Evolutionary conservation across 2,797 vertebrate genomes (phyloP), one percentile per base, ranked within the genome.

Genomic region (Austrolebias charrua): DNA sequence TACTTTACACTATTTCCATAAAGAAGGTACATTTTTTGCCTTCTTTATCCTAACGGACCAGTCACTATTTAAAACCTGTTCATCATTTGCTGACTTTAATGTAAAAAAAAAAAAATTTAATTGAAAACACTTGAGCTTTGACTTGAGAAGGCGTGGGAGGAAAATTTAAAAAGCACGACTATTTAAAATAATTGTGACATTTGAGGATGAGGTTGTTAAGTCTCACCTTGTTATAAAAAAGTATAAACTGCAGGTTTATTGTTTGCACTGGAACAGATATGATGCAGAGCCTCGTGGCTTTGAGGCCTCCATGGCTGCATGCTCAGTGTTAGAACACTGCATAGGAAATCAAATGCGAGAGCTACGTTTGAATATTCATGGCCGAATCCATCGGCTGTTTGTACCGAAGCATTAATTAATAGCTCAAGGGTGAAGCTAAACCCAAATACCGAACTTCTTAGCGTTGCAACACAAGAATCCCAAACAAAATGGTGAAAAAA

Each of bases 321-420:
- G 51, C 66, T 65, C 67, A 57, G 74, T 70, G 81, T 67, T 81
- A 75, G 73, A 80, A 86, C 82, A 56, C 87, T 84, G 85, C 82
- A 91, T 90, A 81, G 75, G 71, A 80, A 89, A 89, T 90, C 1
- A 86, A 71, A 85, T 84, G 80, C 81, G 59, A 92, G 94, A 93
- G 93, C 93, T 92, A 92, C 88, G 91, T 95, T 95, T 98, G 95
- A 98, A 99, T 99, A 99, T 98, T 98, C 97, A 99, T 99, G 95
- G 96, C 92, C 54, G 91, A 95, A 94, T 95, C 95, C 95, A 94
- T 94, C 91, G 95, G 94, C 95, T 97, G 94, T 96, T 96, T 96
- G 92, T 91, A 95, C 95, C 93, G 94, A 65, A 94, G 95, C 95
- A 97, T 97, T 98, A 98, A 98, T 99, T 96, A 98, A 95, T 95